These are phyloP conservation scores for Anastrepha obliqua DNA, from an alignment of 1,140 invertebrate species.

Conservation along the genomic window DNA sequence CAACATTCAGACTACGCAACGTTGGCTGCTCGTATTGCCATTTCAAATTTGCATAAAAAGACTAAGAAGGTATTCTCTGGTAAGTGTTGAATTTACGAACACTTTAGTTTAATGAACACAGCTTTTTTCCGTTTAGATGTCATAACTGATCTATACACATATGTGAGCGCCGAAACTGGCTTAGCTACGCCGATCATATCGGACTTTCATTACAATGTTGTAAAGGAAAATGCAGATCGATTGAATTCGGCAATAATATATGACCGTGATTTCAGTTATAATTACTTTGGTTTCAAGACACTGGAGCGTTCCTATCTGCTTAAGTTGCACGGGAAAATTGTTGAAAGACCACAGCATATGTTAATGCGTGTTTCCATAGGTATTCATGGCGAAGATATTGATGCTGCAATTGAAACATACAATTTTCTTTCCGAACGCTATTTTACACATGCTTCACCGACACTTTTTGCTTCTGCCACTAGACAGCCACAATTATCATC, in stretches of 20 bases:
- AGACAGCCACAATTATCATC: constrained; percentile 94
- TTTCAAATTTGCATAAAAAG: constrained; percentile 99
- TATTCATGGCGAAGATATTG: constrained; percentile 96
- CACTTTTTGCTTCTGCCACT: constrained; percentile 96
- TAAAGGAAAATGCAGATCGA: constrained; percentile 90
- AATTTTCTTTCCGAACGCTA: constrained; percentile 96
- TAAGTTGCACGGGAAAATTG: constrained; percentile 95
- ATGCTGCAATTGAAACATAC: constrained; percentile 96
- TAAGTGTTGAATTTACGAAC: constrained; percentile 71
- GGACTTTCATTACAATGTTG: constrained; percentile 87
- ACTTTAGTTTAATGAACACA: not conserved
- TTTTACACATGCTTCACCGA: constrained; percentile 99
- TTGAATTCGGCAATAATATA: constrained; percentile 98
- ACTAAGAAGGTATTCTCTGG: constrained; percentile 93
- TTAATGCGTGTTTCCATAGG: constrained; percentile 98
- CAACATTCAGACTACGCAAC: constrained; percentile 98
- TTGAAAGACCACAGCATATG: constrained; percentile 98
- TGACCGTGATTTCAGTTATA: constrained; percentile 97
- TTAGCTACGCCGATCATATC: constrained; percentile 88
- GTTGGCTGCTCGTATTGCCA: constrained; percentile 94
- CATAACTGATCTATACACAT: constrained; percentile 89
- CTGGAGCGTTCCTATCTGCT: constrained; percentile 96
- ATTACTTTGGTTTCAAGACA: constrained; percentile 99
- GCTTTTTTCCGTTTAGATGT: constrained; percentile 82
- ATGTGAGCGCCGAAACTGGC: constrained; percentile 84